phyloP scores from a whole-genome alignment of 1,140 invertebrate species.

The Phthorimaea operculella region DNA sequence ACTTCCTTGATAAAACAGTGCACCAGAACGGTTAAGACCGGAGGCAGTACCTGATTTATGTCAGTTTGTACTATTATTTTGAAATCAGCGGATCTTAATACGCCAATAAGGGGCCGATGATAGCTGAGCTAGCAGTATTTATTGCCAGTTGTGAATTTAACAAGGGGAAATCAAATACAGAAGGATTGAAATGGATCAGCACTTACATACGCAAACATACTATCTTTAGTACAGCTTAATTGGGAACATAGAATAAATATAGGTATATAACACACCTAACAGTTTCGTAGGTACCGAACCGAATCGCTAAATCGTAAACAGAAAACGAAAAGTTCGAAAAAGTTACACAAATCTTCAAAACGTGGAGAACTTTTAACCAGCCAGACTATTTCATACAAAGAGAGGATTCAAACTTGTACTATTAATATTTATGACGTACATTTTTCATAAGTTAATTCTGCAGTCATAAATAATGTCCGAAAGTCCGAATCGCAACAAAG shows the following conservation, averaged over 20 bases:
- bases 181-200: no score
- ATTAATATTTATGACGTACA: slow-evolving; percentile 5
- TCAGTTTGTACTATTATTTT: slow-evolving; percentile 32
- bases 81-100: slow-evolving; percentile 39
- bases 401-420: neutral
- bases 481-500: slow-evolving; percentile 49
- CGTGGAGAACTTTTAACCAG: no score
- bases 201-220: no score
- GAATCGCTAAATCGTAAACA: no score
- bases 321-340: no score
- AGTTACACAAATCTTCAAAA: no score
- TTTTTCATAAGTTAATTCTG: slow-evolving; percentile 25
- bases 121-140: neutral
- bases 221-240: no score
- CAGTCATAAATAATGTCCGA: slow-evolving; percentile 58
- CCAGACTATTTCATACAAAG: neutral
- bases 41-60: slow-evolving; percentile 37
- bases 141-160: neutral
- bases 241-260: no score
- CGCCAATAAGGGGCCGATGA: slow-evolving; percentile 14
- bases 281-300: no score
- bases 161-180: no score
- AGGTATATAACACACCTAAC: no score
- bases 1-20: slow-evolving; percentile 15
- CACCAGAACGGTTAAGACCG: slow-evolving; percentile 20